Conservation (phyloP, 2,113 vertebrate species). For the Epinephelus cyanopodus region DNA sequence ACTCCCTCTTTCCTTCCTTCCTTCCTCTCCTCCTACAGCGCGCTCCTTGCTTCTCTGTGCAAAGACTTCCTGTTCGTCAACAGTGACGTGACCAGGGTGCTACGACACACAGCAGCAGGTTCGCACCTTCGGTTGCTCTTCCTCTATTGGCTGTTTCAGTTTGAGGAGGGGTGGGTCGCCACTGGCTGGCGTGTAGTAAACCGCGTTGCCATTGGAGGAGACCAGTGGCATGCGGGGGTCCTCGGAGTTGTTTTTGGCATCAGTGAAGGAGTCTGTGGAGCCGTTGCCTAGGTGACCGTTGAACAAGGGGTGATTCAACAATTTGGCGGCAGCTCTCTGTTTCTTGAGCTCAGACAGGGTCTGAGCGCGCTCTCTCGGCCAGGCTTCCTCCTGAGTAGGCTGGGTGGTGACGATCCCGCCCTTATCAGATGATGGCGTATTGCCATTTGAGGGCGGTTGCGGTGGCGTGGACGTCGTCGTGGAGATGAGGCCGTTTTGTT, state of each 20-base stretch:
- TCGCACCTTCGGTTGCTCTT: slow-evolving; percentile 89
- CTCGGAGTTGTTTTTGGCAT: slow-evolving; percentile 82
- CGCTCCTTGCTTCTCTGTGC: slow-evolving; percentile 23
- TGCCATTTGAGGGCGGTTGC: slow-evolving; percentile 75
- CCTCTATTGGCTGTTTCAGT: slow-evolving; percentile 94
- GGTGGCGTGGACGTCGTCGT: slow-evolving; percentile 53
- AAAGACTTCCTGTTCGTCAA: slow-evolving; percentile 33
- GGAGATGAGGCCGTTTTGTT: slow-evolving; percentile 83
- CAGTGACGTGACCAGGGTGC: slow-evolving; percentile 30
- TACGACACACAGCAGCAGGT: slow-evolving; percentile 96
- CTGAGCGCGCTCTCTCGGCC: slow-evolving; percentile 88
- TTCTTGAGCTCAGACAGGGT: slow-evolving; percentile 96
- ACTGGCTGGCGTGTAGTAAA: slow-evolving; percentile 94
- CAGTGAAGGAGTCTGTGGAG: slow-evolving; percentile 81
- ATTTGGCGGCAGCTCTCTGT: slow-evolving; percentile 93
- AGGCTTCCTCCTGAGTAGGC: slow-evolving; percentile 78
- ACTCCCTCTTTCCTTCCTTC: slow-evolving; percentile 16
- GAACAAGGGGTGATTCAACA: slow-evolving; percentile 91
- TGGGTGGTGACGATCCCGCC: slow-evolving; percentile 36
- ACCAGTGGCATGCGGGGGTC: slow-evolving; percentile 92
- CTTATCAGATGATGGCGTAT: slow-evolving; percentile 34
- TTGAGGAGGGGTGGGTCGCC: slow-evolving; percentile 94
- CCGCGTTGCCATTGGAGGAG: slow-evolving; percentile 92
- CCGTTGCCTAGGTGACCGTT: slow-evolving; percentile 90
- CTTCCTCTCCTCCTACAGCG: slow-evolving; percentile 13